A percentile compares a stretch with the other conserved stretches of the same genome.
phyloP scores from a whole-genome alignment of 1,140 invertebrate genomes.

The Drosophila nigromelanica region DNA sequence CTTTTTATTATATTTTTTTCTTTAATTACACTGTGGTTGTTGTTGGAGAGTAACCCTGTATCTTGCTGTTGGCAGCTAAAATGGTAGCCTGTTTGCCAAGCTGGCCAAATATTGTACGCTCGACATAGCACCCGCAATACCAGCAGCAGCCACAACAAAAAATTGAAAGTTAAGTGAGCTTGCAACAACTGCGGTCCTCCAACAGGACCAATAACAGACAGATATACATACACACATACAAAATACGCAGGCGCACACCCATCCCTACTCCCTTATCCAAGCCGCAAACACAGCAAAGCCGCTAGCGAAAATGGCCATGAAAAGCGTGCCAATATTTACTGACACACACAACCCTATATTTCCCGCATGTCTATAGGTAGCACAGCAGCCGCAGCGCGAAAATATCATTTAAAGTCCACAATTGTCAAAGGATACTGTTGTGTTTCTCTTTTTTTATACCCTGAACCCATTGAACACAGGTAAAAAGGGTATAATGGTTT shows the following conservation, averaged over 20 bases:
- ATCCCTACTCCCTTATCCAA: neutral
- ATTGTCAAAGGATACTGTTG: slow-evolving; percentile 23
- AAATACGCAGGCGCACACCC: neutral
- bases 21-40: slow-evolving; percentile 50
- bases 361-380: neutral
- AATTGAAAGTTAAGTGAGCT: slow-evolving; percentile 34
- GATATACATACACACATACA: neutral
- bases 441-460: neutral
- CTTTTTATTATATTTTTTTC: slow-evolving; percentile 15
- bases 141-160: slow-evolving; percentile 14
- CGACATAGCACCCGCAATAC: slow-evolving; percentile 37
- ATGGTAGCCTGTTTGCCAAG: slow-evolving; percentile 24
- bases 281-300: slow-evolving; percentile 8
- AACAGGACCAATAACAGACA: slow-evolving; percentile 13
- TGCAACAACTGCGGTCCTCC: slow-evolving; percentile 5
- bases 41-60: neutral
- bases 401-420: slow-evolving; percentile 33
- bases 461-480: neutral
- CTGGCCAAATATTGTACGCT: slow-evolving; percentile 64
- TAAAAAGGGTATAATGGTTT: too few species aligned
- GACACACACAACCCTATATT: neutral
- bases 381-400: slow-evolving; percentile 19
- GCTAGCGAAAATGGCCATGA: slow-evolving; percentile 20
- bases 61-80: slow-evolving; percentile 4
- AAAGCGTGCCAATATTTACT: slow-evolving; percentile 33